Evolutionary conservation across 2,888 invertebrate species (phyloP).

Genomic region (Matsumyia berberina): DNA sequence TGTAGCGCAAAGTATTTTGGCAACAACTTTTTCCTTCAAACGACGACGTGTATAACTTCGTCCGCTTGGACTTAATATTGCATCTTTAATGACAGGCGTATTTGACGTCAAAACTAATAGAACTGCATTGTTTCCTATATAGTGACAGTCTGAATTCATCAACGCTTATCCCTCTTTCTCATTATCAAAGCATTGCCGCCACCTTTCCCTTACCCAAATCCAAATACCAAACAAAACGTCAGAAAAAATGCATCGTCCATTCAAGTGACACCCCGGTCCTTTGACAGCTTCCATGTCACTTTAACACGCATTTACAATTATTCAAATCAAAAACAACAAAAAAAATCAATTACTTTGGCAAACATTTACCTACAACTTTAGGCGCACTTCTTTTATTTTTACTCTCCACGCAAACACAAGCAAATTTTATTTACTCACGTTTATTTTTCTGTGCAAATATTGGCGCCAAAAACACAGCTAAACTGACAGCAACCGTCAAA

Average conservation of each 20-base stretch:
- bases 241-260: conserved; percentile 14
- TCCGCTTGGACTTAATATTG: too few relatives aligned
- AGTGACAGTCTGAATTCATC: too few relatives aligned
- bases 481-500: conserved; percentile 64
- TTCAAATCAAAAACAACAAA: conserved; percentile 8
- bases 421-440: conserved; percentile 22
- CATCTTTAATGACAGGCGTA: too few relatives aligned
- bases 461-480: conserved; percentile 65
- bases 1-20: too few relatives aligned
- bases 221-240: not conserved
- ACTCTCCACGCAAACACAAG: not conserved
- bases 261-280: conserved; percentile 26
- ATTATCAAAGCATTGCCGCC: too few relatives aligned
- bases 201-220: too few relatives aligned
- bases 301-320: conserved; percentile 22
- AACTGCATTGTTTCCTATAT: too few relatives aligned
- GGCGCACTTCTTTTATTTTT: not conserved
- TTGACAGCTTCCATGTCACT: too few relatives aligned
- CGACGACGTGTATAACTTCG: too few relatives aligned
- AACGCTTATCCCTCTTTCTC: too few relatives aligned
- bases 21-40: too few relatives aligned
- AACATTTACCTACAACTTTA: conserved; percentile 38
- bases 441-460: conserved; percentile 51
- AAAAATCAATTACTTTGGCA: conserved; percentile 22
- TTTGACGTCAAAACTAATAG: too few relatives aligned